These are phyloP conservation scores for Drosophila emarginata DNA, from an alignment of 2,888 invertebrate genomes.

Conservation along the genomic window DNA sequence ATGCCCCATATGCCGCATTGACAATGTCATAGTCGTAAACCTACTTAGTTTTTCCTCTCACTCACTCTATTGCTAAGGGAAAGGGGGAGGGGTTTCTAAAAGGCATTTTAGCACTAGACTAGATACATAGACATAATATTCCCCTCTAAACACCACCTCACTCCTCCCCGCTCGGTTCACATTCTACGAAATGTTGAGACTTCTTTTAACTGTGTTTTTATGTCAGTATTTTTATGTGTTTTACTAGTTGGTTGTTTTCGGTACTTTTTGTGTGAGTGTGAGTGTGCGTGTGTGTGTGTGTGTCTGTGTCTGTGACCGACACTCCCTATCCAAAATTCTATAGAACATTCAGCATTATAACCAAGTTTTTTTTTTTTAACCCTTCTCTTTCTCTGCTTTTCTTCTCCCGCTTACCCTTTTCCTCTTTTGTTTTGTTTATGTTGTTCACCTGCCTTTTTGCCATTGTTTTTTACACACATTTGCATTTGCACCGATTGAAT, in stretches of 20 bases:
- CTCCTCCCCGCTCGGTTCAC: background rate
- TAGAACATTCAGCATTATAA: constrained; percentile 29
- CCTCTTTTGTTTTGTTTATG: background rate
- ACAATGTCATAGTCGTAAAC: constrained; percentile 64
- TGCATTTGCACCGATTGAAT: constrained; percentile 63
- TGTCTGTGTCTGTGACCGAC: constrained; percentile 32
- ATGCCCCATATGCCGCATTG: constrained; percentile 9
- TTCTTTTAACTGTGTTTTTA: constrained; percentile 68
- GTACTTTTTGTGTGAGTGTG: constrained; percentile 20
- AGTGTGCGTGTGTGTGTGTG: constrained; percentile 25
- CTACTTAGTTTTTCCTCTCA: constrained; percentile 26
- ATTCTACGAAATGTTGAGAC: constrained; percentile 11
- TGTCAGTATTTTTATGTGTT: constrained; percentile 58
- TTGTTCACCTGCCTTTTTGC: constrained; percentile 5
- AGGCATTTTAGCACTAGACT: constrained; percentile 36
- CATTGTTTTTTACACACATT: constrained; percentile 52
- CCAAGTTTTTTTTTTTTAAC: constrained; percentile 2
- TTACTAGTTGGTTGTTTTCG: constrained; percentile 29
- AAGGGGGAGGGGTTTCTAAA: constrained; percentile 37
- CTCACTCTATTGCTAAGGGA: background rate
- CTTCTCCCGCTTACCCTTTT: background rate
- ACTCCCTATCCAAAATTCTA: constrained; percentile 37
- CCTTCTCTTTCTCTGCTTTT: background rate
- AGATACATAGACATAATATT: constrained; percentile 21
- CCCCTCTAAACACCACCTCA: constrained; percentile 7